These are phyloP conservation scores for Zaprionus camerounensis DNA, from an alignment of 1,140 invertebrate species.

Conservation along the genomic window DNA sequence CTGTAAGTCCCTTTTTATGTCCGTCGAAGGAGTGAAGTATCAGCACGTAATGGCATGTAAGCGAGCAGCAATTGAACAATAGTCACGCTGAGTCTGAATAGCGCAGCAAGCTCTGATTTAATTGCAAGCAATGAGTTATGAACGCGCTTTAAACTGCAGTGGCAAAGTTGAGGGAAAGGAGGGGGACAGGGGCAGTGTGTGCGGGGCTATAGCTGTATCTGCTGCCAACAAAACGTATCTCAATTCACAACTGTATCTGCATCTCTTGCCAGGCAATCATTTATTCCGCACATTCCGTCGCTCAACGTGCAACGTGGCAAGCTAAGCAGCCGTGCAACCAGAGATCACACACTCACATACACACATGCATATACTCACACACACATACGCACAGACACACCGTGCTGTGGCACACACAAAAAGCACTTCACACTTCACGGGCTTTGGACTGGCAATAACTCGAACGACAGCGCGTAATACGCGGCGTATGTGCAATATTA, in stretches of 20 bases:
- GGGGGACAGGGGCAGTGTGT: too few species aligned
- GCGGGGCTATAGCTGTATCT: too few species aligned
- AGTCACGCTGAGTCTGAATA: constrained; percentile 39
- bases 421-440: constrained; percentile 49
- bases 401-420: background rate
- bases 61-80: constrained; percentile 62
- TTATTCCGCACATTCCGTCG: constrained; percentile 14
- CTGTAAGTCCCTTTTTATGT: constrained; percentile 50
- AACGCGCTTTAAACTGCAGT: background rate
- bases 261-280: constrained; percentile 13
- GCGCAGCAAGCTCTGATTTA: constrained; percentile 68
- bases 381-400: background rate
- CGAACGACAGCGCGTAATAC: constrained; percentile 42
- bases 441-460: constrained; percentile 41
- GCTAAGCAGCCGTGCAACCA: constrained; percentile 44
- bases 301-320: constrained; percentile 18
- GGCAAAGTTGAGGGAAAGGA: too few species aligned
- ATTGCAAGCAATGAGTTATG: constrained; percentile 37
- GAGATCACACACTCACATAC: constrained; percentile 25
- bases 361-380: too few species aligned
- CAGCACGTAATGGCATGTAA: constrained; percentile 69
- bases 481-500: constrained; percentile 67
- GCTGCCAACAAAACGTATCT: background rate
- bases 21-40: constrained; percentile 50
- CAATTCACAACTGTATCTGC: background rate